Conservation (phyloP, 2,888 invertebrate genomes). For the Piscicola geometra region DNA sequence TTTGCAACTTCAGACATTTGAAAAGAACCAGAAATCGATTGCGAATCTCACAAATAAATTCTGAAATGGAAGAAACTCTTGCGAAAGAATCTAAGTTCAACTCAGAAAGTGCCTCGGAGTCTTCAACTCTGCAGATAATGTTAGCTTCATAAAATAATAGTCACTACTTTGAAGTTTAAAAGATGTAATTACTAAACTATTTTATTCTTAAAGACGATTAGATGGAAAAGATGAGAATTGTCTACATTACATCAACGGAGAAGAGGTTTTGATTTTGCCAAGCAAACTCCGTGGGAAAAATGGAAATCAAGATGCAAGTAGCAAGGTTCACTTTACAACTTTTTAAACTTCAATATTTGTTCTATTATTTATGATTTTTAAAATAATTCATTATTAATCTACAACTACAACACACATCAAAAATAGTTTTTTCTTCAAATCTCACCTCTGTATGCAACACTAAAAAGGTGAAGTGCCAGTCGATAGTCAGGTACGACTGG, state of each 20-base stretch:
- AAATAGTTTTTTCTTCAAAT: too few relatives aligned
- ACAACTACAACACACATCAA: too few relatives aligned
- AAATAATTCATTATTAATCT: too few relatives aligned
- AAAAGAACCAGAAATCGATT: too few relatives aligned
- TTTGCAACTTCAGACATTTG: too few relatives aligned
- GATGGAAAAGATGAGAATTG: constrained; percentile 38
- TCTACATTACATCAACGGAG: constrained; percentile 41
- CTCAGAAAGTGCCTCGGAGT: neutral
- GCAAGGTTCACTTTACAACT: constrained; percentile 48
- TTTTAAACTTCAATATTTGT: neutral
- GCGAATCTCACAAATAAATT: too few relatives aligned
- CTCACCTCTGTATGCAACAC: too few relatives aligned
- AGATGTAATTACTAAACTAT: neutral
- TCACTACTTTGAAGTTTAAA: neutral
- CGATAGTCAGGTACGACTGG: constrained; percentile 88
- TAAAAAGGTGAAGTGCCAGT: constrained; percentile 81
- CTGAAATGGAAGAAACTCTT: neutral
- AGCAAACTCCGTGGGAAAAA: constrained; percentile 46
- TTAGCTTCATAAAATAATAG: neutral
- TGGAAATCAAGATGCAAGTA: constrained; percentile 48
- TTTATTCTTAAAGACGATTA: constrained; percentile 33
- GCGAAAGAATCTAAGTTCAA: neutral
- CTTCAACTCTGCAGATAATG: neutral
- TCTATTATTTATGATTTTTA: too few relatives aligned
- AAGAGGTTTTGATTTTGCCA: constrained; percentile 57